phyloP scores from a whole-genome alignment of 1,140 invertebrate genomes.

The Drosophila baimaii region DNA sequence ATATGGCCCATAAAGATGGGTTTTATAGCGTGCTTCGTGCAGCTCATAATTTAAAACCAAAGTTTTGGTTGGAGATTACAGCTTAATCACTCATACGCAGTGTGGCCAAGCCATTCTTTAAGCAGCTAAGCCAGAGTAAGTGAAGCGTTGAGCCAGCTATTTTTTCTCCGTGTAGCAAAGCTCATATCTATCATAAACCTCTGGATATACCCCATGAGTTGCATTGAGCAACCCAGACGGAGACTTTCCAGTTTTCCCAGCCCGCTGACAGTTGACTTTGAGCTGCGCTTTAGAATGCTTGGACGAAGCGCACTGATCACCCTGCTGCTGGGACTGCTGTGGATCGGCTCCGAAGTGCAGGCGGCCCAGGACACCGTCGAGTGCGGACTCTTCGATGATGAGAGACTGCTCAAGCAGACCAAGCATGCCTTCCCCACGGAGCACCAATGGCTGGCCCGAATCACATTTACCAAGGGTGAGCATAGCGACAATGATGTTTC shows the following conservation, averaged over 20 bases:
- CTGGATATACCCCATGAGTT: slow-evolving; percentile 14
- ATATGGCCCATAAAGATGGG: neutral
- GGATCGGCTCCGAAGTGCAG: neutral
- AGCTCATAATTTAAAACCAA: neutral
- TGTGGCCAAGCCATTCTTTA: neutral
- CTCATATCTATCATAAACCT: slow-evolving; percentile 13
- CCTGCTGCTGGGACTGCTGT: slow-evolving; percentile 16
- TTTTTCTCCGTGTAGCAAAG: slow-evolving; percentile 3
- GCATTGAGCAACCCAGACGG: slow-evolving; percentile 18
- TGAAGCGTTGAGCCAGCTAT: neutral
- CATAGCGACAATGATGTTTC: too few relatives aligned
- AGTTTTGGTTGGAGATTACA: neutral
- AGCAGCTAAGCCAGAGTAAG: neutral
- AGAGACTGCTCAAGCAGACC: slow-evolving; percentile 31
- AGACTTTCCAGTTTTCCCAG: slow-evolving; percentile 21
- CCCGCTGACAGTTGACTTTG: slow-evolving; percentile 39
- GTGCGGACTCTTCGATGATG: slow-evolving; percentile 48
- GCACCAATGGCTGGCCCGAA: slow-evolving; percentile 66
- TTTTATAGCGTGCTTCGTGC: neutral
- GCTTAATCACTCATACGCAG: neutral
- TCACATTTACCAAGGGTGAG: slow-evolving; percentile 56
- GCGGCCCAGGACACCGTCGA: slow-evolving; percentile 17
- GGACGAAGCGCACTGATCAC: slow-evolving; percentile 23
- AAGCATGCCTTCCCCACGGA: slow-evolving; percentile 56
- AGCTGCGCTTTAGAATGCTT: slow-evolving; percentile 48